These are phyloP conservation scores for Digitonthophagus gazella DNA, from an alignment of 2,888 invertebrate species.

Conservation along the genomic window DNA sequence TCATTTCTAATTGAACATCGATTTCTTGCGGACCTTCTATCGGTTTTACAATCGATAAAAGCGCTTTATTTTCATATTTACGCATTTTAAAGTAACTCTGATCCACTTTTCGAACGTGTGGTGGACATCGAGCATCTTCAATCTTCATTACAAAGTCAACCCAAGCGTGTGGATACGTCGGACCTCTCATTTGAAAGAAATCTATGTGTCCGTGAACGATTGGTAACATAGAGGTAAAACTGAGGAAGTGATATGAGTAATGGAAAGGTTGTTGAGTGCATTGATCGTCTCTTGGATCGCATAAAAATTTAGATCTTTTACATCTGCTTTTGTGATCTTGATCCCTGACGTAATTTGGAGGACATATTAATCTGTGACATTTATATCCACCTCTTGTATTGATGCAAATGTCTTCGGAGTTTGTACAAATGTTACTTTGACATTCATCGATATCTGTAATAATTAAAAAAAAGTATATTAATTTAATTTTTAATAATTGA, in stretches of 20 bases:
- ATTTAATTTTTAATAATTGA: slow-evolving; percentile 9
- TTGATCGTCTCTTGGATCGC: slow-evolving; percentile 67
- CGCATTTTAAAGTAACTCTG: slow-evolving; percentile 50
- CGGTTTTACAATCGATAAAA: slow-evolving; percentile 70
- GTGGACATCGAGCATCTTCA: slow-evolving; percentile 63
- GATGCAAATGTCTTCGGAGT: slow-evolving; percentile 77
- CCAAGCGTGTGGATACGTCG: slow-evolving; percentile 65
- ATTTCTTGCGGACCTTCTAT: slow-evolving; percentile 89
- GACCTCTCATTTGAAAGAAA: slow-evolving; percentile 87
- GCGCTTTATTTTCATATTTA: slow-evolving; percentile 60
- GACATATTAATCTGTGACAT: slow-evolving; percentile 85
- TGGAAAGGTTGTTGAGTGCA: slow-evolving; percentile 81
- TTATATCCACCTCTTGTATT: slow-evolving; percentile 87
- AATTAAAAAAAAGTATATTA: slow-evolving; percentile 19
- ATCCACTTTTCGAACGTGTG: slow-evolving; percentile 51
- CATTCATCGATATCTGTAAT: slow-evolving; percentile 73
- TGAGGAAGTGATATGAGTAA: slow-evolving; percentile 90
- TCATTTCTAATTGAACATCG: slow-evolving; percentile 84
- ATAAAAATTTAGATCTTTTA: slow-evolving; percentile 66
- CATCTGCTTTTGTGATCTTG: slow-evolving; percentile 79
- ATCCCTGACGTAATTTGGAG: slow-evolving; percentile 79
- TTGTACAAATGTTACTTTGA: slow-evolving; percentile 53
- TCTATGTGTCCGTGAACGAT: slow-evolving; percentile 63
- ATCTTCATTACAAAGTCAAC: slow-evolving; percentile 76
- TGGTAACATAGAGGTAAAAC: slow-evolving; percentile 81